These are phyloP conservation scores for Volucella zonaria DNA, from an alignment of 2,888 invertebrate species.

Conservation along the genomic window DNA sequence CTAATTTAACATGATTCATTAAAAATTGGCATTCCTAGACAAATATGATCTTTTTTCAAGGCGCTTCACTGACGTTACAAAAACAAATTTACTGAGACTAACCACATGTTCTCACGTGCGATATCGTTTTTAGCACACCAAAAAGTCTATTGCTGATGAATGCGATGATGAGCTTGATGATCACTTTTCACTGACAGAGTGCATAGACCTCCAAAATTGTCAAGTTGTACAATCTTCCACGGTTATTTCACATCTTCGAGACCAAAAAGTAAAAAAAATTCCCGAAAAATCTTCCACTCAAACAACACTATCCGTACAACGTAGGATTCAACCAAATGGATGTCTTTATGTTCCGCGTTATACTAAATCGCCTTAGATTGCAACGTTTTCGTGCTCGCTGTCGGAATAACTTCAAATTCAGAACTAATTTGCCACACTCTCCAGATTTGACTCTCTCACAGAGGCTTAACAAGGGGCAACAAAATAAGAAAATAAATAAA, in stretches of 20 bases:
- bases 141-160: slow-evolving; percentile 10
- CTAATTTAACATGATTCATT: no score
- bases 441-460: not conserved
- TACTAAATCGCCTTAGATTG: slow-evolving; percentile 69
- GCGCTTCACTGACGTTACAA: not conserved
- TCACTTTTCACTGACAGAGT: not conserved
- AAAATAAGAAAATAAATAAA: slow-evolving; percentile 49
- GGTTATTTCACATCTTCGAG: slow-evolving; percentile 14
- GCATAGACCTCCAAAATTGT: not conserved
- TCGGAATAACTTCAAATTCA: slow-evolving; percentile 1
- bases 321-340: slow-evolving; percentile 44
- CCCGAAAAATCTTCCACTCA: not conserved
- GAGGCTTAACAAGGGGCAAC: not conserved
- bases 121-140: slow-evolving; percentile 34
- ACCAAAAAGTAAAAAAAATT: not conserved
- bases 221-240: not conserved
- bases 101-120: slow-evolving; percentile 12
- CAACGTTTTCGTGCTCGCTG: slow-evolving; percentile 54
- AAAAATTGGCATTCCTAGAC: not conserved
- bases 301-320: not conserved
- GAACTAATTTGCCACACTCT: slow-evolving; percentile 9
- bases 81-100: not conserved
- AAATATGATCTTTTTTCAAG: not conserved
- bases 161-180: not conserved
- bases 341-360: slow-evolving; percentile 61